Conservation (phyloP, 2,797 vertebrate species). For the Bothrops alternatus region DNA sequence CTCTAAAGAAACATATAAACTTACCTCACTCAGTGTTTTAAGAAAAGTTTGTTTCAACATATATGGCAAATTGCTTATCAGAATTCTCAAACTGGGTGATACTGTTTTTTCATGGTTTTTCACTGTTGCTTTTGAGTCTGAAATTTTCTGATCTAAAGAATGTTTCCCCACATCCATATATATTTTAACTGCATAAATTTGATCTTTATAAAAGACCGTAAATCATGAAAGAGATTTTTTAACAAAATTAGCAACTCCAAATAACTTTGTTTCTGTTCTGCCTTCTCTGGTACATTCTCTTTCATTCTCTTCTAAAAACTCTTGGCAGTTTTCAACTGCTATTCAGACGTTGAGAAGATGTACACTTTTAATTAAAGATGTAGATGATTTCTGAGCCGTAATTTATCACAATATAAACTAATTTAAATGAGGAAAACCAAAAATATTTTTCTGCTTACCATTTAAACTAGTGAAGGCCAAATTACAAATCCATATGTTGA, state of each 20-base stretch:
- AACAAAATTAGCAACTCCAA: not conserved
- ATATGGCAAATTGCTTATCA: not conserved
- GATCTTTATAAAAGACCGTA: not conserved
- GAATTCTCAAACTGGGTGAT: not conserved
- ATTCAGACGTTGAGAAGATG: not conserved
- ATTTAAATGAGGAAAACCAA: not conserved
- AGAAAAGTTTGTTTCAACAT: not conserved
- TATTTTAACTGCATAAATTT: not conserved
- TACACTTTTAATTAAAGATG: not conserved
- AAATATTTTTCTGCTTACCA: not conserved
- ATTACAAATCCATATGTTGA: not conserved
- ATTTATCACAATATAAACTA: not conserved
- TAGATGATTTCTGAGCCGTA: not conserved
- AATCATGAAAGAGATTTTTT: not conserved
- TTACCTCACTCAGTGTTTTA: not conserved
- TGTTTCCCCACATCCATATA: not conserved
- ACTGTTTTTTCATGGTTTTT: not conserved
- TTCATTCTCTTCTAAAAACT: not conserved
- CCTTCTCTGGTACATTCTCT: not conserved
- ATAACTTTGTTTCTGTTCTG: not conserved
- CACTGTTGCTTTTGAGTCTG: not conserved
- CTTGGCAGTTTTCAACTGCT: not conserved
- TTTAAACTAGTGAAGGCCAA: not conserved
- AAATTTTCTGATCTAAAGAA: not conserved
- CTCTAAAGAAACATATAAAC: not conserved